Conservation (phyloP, 1,140 invertebrate genomes). For the Drosophila burlai region DNA sequence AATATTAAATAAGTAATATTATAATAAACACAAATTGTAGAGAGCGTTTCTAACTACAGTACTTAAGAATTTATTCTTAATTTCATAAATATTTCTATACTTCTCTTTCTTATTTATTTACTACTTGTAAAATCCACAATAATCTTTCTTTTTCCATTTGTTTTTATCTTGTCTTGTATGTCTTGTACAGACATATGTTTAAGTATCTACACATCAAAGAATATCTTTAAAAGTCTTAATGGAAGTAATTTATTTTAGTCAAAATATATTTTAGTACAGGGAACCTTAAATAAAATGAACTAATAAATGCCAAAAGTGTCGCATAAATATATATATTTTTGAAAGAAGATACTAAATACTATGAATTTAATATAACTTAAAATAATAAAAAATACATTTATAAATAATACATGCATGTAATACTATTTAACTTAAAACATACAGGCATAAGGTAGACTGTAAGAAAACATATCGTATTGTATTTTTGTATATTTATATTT, state of each 20-base stretch:
- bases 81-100: neutral
- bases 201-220: neutral
- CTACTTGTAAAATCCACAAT: neutral
- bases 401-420: neutral
- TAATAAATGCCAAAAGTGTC: neutral
- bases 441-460: neutral
- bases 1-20: neutral
- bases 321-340: neutral
- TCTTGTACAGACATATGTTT: neutral
- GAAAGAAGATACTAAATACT: no score
- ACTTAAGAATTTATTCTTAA: neutral
- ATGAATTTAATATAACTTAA: no score
- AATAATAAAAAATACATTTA: neutral
- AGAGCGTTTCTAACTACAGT: neutral
- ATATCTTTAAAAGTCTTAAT: neutral
- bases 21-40: neutral
- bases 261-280: neutral
- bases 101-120: no score
- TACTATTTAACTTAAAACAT: neutral
- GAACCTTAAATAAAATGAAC: no score
- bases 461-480: neutral
- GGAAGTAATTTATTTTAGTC: slow-evolving; percentile 2
- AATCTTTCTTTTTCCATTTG: neutral
- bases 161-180: neutral
- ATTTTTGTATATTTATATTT: neutral